Conservation (phyloP, 2,797 vertebrate genomes). For the Arctocebus calabarensis region DNA sequence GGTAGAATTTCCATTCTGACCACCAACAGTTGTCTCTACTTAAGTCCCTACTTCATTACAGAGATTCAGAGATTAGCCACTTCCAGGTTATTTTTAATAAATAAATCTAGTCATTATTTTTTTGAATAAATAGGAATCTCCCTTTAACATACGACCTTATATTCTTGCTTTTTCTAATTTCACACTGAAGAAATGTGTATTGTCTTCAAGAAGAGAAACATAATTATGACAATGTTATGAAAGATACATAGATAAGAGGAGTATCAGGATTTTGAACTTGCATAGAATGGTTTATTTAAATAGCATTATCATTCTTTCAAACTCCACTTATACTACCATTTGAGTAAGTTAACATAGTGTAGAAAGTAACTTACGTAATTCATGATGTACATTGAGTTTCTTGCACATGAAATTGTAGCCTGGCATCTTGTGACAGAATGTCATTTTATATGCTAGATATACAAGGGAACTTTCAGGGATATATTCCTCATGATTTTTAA, state of each 20-base stretch:
- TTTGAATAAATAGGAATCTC: slow-evolving; percentile 50
- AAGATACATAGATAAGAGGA: background rate
- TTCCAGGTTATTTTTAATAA: slow-evolving; percentile 55
- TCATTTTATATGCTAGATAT: background rate
- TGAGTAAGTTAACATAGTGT: background rate
- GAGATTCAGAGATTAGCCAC: slow-evolving; percentile 39
- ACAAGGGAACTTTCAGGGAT: background rate
- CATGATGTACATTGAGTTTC: background rate
- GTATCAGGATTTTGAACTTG: background rate
- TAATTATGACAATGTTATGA: background rate
- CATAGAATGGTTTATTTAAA: slow-evolving; percentile 18
- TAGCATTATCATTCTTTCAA: background rate
- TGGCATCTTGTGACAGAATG: background rate
- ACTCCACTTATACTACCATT: background rate
- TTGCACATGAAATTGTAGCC: background rate
- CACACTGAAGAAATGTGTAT: background rate
- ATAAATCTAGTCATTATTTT: slow-evolving; percentile 58
- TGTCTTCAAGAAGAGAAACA: background rate
- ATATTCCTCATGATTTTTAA: background rate
- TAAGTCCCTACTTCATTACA: slow-evolving; percentile 68
- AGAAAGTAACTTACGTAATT: background rate
- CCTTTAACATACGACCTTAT: background rate
- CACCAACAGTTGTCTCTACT: slow-evolving; percentile 51
- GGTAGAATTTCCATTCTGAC: slow-evolving; percentile 50
- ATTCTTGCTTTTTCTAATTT: slow-evolving; percentile 20